These are phyloP conservation scores for Monopis laevigella DNA, from an alignment of 2,888 invertebrate genomes.

Conservation along the genomic window DNA sequence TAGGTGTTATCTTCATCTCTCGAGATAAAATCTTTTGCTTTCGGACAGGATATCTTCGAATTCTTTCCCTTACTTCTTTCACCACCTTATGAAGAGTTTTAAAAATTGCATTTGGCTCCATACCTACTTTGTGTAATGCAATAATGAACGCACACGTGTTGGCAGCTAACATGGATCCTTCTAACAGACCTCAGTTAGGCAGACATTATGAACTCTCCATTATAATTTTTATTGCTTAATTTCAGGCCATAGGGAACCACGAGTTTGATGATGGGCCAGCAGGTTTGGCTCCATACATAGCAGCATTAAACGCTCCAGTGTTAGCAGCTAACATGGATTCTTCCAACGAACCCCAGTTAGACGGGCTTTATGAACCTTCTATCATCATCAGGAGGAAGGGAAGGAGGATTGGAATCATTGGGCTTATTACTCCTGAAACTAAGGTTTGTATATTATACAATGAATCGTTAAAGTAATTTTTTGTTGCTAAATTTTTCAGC, in stretches of 20 bases:
- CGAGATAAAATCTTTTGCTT: too few species aligned
- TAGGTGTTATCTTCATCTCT: too few species aligned
- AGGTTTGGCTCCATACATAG: conserved; percentile 76
- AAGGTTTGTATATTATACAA: conserved; percentile 39
- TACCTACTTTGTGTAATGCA: too few species aligned
- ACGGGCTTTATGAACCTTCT: conserved; percentile 72
- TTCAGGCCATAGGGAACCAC: conserved; percentile 84
- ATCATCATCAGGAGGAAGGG: conserved; percentile 71
- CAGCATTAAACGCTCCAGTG: conserved; percentile 72
- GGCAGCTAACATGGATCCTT: conserved; percentile 78
- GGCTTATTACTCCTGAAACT: conserved; percentile 76
- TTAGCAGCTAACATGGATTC: conserved; percentile 81
- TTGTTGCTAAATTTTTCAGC: too few species aligned
- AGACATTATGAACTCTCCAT: conserved; percentile 72
- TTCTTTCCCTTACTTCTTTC: too few species aligned
- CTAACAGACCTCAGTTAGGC: conserved; percentile 70
- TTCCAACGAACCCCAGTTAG: conserved; percentile 69
- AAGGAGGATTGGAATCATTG: conserved; percentile 80
- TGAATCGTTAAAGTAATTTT: background rate
- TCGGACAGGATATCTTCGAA: too few species aligned
- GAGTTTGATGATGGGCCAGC: conserved; percentile 83
- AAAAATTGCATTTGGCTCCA: conserved; percentile 73
- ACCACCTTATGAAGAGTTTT: too few species aligned
- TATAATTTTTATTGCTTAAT: conserved; percentile 64
- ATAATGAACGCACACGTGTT: conserved; percentile 73